A percentile compares a stretch with the other conserved stretches of the same genome.
Conservation (phyloP, 1,140 invertebrate genomes). For the Drosophila orena region DNA sequence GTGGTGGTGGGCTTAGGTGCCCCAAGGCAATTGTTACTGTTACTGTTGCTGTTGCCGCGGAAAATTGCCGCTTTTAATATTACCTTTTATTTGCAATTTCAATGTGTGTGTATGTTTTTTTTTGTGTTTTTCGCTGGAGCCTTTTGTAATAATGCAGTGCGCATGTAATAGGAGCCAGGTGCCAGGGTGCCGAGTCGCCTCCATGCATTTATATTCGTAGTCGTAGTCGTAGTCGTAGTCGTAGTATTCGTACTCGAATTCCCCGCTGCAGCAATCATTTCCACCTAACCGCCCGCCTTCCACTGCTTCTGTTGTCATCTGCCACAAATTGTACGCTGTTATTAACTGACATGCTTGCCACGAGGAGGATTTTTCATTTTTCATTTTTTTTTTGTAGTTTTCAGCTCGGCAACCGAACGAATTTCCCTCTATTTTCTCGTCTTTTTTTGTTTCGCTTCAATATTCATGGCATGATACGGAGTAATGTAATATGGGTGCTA, state of each 20-base stretch:
- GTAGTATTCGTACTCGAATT: constrained; percentile 45
- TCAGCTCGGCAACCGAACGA: neutral
- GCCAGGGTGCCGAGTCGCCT: constrained; percentile 77
- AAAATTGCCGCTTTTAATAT: constrained; percentile 83
- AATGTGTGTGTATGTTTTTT: constrained; percentile 36
- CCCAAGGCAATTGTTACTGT: constrained; percentile 42
- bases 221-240: constrained; percentile 2
- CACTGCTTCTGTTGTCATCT: constrained; percentile 60
- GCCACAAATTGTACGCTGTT: constrained; percentile 79
- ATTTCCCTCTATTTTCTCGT: neutral
- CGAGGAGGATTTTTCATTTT: constrained; percentile 27
- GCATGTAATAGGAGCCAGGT: constrained; percentile 82
- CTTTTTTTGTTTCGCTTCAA: constrained; percentile 25
- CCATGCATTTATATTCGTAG: constrained; percentile 61
- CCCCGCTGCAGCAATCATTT: constrained; percentile 70
- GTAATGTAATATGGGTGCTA: constrained; percentile 42
- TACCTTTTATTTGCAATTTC: constrained; percentile 81
- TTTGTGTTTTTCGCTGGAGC: constrained; percentile 21
- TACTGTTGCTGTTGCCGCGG: constrained; percentile 52
- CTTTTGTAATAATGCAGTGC: constrained; percentile 80
- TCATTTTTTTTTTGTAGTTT: constrained; percentile 42
- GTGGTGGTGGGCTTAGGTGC: constrained; percentile 40
- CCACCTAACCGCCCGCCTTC: constrained; percentile 24
- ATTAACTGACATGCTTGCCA: constrained; percentile 77
- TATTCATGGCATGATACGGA: constrained; percentile 69